A percentile compares a stretch with the other conserved stretches of the same genome.
Conservation (phyloP, 2,888 invertebrate species). For the Caenorhabditis sulstoni region DNA sequence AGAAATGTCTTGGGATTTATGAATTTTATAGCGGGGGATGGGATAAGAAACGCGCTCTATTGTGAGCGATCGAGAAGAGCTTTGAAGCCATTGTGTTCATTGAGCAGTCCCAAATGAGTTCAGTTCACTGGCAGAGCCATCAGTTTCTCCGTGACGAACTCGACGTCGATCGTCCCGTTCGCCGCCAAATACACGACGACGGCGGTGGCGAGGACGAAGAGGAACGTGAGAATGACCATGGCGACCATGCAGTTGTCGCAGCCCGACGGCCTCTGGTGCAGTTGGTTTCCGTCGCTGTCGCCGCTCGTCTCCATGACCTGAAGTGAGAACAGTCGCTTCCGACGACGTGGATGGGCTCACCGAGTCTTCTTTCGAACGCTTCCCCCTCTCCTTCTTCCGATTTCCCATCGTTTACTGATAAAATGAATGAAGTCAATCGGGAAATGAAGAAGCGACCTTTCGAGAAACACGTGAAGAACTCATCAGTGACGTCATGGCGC, state of each 20-base stretch:
- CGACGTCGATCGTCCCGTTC: slow-evolving; percentile 14
- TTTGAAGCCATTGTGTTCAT: no score
- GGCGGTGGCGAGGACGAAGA: slow-evolving; percentile 19
- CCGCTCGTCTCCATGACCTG: slow-evolving; percentile 27
- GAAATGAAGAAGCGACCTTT: not conserved
- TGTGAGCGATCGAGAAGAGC: no score
- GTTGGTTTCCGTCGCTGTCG: slow-evolving; percentile 24
- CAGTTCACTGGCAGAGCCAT: not conserved
- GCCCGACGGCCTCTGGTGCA: slow-evolving; percentile 35
- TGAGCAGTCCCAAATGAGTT: no score
- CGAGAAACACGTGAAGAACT: no score
- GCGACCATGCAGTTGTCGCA: slow-evolving; percentile 35
- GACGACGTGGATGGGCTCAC: not conserved
- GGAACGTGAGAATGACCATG: slow-evolving; percentile 14
- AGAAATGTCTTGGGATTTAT: no score
- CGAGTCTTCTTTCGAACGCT: slow-evolving; percentile 27
- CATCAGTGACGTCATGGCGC: no score
- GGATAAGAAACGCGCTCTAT: no score
- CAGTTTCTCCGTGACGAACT: slow-evolving; percentile 5
- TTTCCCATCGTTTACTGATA: slow-evolving; percentile 39
- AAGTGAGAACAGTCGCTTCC: not conserved
- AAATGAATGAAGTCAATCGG: slow-evolving; percentile 8
- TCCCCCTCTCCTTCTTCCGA: slow-evolving; percentile 14
- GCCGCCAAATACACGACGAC: slow-evolving; percentile 31
- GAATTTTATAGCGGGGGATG: no score